A percentile compares a stretch with the other conserved stretches of the same genome.
phyloP scores from a whole-genome alignment of 2,797 vertebrate species.

The Peromyscus nudipes region DNA sequence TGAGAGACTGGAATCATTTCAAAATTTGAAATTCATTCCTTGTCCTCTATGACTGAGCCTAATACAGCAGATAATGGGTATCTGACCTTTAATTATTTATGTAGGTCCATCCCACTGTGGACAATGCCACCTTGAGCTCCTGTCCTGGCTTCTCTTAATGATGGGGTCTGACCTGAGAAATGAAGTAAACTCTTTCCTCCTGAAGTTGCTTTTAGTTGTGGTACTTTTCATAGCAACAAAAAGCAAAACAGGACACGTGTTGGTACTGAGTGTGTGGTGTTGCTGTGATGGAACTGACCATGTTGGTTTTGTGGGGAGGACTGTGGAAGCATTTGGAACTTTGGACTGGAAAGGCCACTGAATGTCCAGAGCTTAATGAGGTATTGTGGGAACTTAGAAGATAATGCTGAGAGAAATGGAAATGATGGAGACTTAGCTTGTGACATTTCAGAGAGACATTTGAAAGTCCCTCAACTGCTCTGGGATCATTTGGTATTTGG shows the following conservation, averaged over 20 bases:
- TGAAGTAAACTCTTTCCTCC: neutral
- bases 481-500: neutral
- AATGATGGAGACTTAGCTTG: neutral
- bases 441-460: slow-evolving; percentile 8
- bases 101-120: neutral
- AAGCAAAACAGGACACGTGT: neutral
- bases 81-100: neutral
- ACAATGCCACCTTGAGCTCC: neutral
- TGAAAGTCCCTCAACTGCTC: neutral
- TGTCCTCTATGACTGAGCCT: neutral
- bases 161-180: neutral
- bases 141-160: neutral
- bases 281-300: neutral
- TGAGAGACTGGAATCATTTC: neutral
- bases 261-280: neutral
- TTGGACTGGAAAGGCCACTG: neutral
- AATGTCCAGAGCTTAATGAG: neutral
- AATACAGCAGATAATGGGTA: neutral
- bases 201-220: neutral
- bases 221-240: neutral
- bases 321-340: neutral
- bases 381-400: neutral
- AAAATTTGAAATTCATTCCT: neutral
- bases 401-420: neutral
- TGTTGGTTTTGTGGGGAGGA: neutral